Percentiles rank a stretch among this genome's conserved stretches.
Evolutionary conservation across 2,888 invertebrate species (phyloP).

Genomic region (Actias luna): DNA sequence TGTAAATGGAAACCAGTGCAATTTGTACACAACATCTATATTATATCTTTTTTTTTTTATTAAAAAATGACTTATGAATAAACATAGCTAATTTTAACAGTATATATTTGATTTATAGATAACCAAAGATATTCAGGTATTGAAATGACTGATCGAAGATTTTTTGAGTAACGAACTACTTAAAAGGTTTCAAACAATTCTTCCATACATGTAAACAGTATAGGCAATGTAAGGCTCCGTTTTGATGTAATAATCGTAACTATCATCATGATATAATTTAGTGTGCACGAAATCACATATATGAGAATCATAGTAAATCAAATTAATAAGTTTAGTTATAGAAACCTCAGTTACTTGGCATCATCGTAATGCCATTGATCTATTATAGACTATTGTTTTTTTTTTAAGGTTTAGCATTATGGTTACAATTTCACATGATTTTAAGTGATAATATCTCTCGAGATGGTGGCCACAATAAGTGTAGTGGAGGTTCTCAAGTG

Average conservation of each 20-base stretch:
- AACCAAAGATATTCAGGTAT: conserved; percentile 71
- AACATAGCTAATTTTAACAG: conserved; percentile 34
- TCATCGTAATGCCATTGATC: too few relatives aligned
- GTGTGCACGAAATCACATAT: conserved; percentile 57
- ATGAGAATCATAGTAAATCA: background rate
- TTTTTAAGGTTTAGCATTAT: too few relatives aligned
- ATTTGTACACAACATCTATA: conserved; percentile 26
- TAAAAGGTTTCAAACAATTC: conserved; percentile 24
- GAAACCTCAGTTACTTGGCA: background rate
- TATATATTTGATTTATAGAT: conserved; percentile 40
- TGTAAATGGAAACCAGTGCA: conserved; percentile 22
- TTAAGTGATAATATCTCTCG: too few relatives aligned
- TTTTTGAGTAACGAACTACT: conserved; percentile 14
- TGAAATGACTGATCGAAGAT: conserved; percentile 43
- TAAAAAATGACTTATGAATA: conserved; percentile 39
- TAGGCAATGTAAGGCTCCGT: conserved; percentile 46
- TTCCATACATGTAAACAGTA: conserved; percentile 51
- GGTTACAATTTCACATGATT: too few relatives aligned
- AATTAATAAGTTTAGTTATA: background rate
- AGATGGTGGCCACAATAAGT: too few relatives aligned
- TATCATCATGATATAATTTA: conserved; percentile 51
- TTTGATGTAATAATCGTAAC: conserved; percentile 36
- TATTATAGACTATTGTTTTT: too few relatives aligned
- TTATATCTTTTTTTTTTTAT: conserved; percentile 41
- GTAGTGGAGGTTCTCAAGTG: too few relatives aligned